Base-by-base conservation (phyloP, 2,797 vertebrate species). In the Neosalanx taihuensis region DNA sequence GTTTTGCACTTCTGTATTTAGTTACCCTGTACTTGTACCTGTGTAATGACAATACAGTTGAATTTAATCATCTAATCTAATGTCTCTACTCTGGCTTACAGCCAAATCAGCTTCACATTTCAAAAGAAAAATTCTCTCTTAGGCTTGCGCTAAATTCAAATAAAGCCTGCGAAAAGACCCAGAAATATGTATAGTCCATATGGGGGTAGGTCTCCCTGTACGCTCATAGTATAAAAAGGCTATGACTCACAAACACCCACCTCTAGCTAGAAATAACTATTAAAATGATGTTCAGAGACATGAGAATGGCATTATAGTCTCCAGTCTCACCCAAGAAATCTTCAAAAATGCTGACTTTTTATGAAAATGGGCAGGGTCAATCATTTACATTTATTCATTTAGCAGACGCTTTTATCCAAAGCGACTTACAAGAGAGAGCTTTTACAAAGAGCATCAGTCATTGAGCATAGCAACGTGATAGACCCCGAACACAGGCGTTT, bases 201-300 rank as follows among this genome's bases (percentile, higher is more conserved):
- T 62, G 63, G 23, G 60, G 31, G 23, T 12, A 10, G 15, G 18
- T 56, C 46, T 78, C 77, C 77, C 77, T 77, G 73, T 71, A 86
- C 84, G 81, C 75, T 74, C 73, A 67, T 73, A 70, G 82, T 86
- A 87, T 81, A 85, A 87, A 85, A 85, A 81, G 87, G 72, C 72
- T 79, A 78, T 77, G 78, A 85, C 87, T 90, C 81, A 84, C 60
- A 77, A 80, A 84, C 89, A 86, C 87, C 87, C 85, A 90, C 87
- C 67, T 76, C 49, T 69, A 74, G 77, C 84, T 85, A 56, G 49
- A 88, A 89, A 91, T 90, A 89, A 84, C 83, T 79, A 51, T 65
- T 71, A 76, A 83, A 66, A 80, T 82, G 68, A 75, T 72, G 72
- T 74, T 77, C 72, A 73, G 79, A 84, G 79, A 81, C 78, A 68